Percentiles rank a stretch among this genome's conserved stretches.
Conservation (phyloP, 2,888 invertebrate species). For the Dolomedes plantarius region DNA sequence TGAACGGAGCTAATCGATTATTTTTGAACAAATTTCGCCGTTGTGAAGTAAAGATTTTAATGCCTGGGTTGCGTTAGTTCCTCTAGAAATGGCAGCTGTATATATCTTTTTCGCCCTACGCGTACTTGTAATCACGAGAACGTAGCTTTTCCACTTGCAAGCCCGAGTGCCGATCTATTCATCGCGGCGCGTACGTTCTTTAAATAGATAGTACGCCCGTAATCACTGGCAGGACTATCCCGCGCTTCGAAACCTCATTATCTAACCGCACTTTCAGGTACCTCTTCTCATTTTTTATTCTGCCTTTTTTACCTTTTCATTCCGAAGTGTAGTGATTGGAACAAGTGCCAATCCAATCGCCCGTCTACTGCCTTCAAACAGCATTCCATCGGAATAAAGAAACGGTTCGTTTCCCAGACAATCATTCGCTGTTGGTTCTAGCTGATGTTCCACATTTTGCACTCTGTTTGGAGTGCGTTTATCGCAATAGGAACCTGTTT, state of each 20-base stretch:
- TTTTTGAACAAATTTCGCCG: too few species aligned
- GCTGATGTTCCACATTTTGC: neutral
- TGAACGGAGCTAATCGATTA: too few species aligned
- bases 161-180: constrained; percentile 22
- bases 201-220: constrained; percentile 59
- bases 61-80: too few species aligned
- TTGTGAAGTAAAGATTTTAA: too few species aligned
- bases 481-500: neutral
- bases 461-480: neutral
- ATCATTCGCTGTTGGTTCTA: too few species aligned
- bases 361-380: constrained; percentile 35
- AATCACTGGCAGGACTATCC: constrained; percentile 41
- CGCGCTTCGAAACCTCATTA: constrained; percentile 61
- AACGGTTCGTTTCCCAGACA: neutral
- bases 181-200: constrained; percentile 56
- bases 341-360: constrained; percentile 46
- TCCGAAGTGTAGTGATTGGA: constrained; percentile 58
- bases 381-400: neutral
- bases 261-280: constrained; percentile 58
- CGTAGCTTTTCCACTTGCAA: neutral
- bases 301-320: constrained; percentile 19
- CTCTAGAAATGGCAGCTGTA: too few species aligned
- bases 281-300: constrained; percentile 8
- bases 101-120: neutral
- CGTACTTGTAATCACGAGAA: neutral